Percentiles rank a stretch among this genome's conserved stretches.
Conservation (phyloP, 1,140 invertebrate genomes). For the Trichogramma pretiosum region DNA sequence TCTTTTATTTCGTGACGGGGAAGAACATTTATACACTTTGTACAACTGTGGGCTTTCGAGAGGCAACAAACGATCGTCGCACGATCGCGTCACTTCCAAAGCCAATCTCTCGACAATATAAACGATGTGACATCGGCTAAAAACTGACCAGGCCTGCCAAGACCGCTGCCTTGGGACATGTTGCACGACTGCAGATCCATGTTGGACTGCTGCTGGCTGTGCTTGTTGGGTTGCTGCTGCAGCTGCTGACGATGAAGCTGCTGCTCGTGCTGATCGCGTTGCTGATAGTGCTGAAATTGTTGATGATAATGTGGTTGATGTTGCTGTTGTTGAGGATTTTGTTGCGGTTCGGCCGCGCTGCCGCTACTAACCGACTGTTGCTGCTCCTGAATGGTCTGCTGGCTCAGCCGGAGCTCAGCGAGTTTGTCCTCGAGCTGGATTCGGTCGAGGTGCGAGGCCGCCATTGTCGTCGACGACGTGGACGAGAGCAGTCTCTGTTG, state of each 20-base stretch:
- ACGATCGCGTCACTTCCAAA: no score
- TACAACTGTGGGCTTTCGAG: no score
- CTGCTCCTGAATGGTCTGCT: constrained; percentile 35
- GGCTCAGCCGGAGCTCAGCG: constrained; percentile 44
- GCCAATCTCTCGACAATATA: no score
- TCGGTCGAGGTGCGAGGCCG: constrained; percentile 34
- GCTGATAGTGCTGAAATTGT: background rate
- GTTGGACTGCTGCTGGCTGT: constrained; percentile 30
- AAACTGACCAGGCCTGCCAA: constrained; percentile 49
- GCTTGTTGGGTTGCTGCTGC: constrained; percentile 22
- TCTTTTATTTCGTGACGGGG: no score
- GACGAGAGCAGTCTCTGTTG: constrained; percentile 28
- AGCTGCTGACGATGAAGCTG: no score
- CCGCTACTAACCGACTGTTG: constrained; percentile 22
- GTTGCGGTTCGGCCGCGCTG: background rate
- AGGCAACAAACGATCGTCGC: no score
- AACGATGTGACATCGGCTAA: no score
- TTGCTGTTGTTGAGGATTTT: constrained; percentile 20
- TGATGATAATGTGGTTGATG: constrained; percentile 1
- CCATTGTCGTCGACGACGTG: no score
- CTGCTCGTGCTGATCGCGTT: background rate
- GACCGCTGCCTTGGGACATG: constrained; percentile 50
- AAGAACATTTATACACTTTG: no score
- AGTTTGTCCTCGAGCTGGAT: constrained; percentile 45
- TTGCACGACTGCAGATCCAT: constrained; percentile 42